Evolutionary conservation across 2,113 vertebrate species (phyloP), one percentile per base, ranked within the genome.

Genomic region (Stigmatopora nigra): DNA sequence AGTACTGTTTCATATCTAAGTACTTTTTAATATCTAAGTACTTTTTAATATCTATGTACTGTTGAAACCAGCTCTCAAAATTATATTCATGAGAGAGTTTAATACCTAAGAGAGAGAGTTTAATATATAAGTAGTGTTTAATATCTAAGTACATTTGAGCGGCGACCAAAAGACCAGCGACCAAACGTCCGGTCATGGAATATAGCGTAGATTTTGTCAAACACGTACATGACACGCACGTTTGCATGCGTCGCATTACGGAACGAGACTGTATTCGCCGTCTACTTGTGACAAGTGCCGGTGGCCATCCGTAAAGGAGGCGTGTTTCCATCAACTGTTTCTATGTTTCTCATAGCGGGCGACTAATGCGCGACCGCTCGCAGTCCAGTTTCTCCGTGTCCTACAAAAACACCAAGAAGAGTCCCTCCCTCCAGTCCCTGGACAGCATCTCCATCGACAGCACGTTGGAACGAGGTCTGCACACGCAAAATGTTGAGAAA

Each of bases 381-480:
- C 92, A 89, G n/a, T 91, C 93, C 84, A 93, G 90, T 60, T 92
- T 93, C 84, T 89, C 88, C 12, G 92, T 95, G 86, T 92, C 94
- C 73, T 94, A 92, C 46, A 99, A 96, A 90, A 94, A 91, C 78
- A 91, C 95, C 92, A 95, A 93, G 87, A 94, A 92, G 89, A 99
- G 93, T 71, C 91, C 96, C 0, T 98, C 96, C 9, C 92, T 98
- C 65, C 91, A 93, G 75, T 98, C 96, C 15, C 71, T 98, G 89
- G 96, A 97, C 75, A 93, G 93, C 78, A 84, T 98, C 76, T 99
- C 97, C 77, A 92, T 96, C 56, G 95, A 99, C 78, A 95, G 91
- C 76, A 90, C 94, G 59, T 81, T 91, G 77, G 94, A 96, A 64
- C 93, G 92, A 91, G 94, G 97, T 98, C 52, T 25, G 61, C 68